Evolutionary conservation across 2,888 invertebrate species (phyloP), one percentile per base, ranked within the genome.

Genomic region (Acrobasis suavella): DNA sequence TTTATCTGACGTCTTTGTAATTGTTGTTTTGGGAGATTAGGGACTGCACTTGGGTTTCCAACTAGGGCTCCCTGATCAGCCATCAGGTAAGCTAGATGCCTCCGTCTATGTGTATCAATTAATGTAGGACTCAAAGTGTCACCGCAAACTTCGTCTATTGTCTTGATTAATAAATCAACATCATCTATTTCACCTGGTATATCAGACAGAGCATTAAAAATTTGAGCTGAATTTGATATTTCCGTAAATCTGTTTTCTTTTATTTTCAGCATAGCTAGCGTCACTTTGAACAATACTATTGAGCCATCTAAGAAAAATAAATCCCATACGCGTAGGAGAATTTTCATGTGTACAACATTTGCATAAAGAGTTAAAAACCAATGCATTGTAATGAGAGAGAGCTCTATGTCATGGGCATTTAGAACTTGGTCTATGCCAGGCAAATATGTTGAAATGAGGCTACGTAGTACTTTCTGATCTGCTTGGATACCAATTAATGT

Each of bases 311-410:
- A 96, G 87, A 99, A 98, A 86, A 99, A 97, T 71, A 98, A 93
- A 88, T 99, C 99, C 99, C 99, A 99, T 71, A 99, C 95, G 69
- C 99, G 94, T 10, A 94, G 92, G 66, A 99, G 93, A 71, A 98
- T 97, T 92, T 97, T 97, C 95, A 98, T 98, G 78, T 98, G 98
- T 3, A 99, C 97, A 59, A 99, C 98, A 82, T 98, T 98, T 0
- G 99, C 98, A 89, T 98, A 99, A 37, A 99, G 87, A 2, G 99
- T 99, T 60, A 99, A 93, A 87, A 99, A 99, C 99, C 99, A 99
- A 82, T 99, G 98, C 76, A 98, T 93, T 16, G 98, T 98, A 76
- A 99, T 98, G 62, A 99, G 93, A 62, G 98, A 98, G 61, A 99
- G 92, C 91, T 99, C 98, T 73, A 97, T 97, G 78, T 98, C 99